Evolutionary conservation across 1,140 invertebrate species (phyloP), one percentile per base, ranked within the genome.

Genomic region (Neodiprion virginianus): DNA sequence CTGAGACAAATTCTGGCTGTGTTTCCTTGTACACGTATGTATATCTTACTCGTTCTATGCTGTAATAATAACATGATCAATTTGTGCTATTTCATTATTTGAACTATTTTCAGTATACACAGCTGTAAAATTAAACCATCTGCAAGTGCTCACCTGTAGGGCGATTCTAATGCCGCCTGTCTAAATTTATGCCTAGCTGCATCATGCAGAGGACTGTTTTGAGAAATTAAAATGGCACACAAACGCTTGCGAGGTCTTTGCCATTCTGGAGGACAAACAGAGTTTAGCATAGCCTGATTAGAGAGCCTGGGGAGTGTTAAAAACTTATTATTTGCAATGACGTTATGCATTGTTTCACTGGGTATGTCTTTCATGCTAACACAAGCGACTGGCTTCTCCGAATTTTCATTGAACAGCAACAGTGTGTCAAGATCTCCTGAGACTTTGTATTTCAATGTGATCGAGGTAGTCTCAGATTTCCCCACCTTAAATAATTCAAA

Each of bases 361-460:
- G 96, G 95, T 82, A 98, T 96, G 84, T 97, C 95, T 50, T 93
- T 90, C 93, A 97, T 97, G 74, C 93, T 91, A 66, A 98, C 91
- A 72, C 94, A 95, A 48, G 96, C 97, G 72, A 95, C 93, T 1
- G 97, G 95, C 72, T 92, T 90, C 10, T 91, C 89, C 4, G 90
- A 90, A 85, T 97, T 95, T 87, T 99, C 97, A 88, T 98, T 97
- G 83, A 99, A 97, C 68, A 99, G 88, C 70, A 98, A 89, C 73
- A 99, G 90, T 1, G 94, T 96, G 82, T 98, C 96, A 85, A 95
- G 91, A 79, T 94, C 93, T 12, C 90, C 84, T 67, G 94, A 92
- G 17, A 97, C 92, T 83, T 94, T 93, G 85, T 93, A 97, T 23
- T 92, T 92, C 1, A 88, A 83, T 73, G 90, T 89, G 75, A 96